Conservation (phyloP, 2,797 vertebrate genomes). For the Prunella strophiata region DNA sequence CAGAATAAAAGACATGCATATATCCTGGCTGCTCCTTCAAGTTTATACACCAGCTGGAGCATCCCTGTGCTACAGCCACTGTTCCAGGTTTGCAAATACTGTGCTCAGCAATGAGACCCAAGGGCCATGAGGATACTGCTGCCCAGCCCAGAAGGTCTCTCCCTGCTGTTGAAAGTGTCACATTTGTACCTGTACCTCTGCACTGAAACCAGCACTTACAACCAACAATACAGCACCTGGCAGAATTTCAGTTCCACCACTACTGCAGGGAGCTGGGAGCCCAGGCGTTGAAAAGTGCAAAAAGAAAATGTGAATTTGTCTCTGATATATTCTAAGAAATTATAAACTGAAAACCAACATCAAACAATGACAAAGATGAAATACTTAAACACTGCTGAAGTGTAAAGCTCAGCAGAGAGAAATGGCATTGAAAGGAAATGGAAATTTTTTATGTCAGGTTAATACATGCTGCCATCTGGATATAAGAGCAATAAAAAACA, state of each 20-base stretch:
- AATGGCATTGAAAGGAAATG: neutral
- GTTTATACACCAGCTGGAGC: neutral
- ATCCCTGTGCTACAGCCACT: neutral
- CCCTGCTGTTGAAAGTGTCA: neutral
- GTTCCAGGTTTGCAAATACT: neutral
- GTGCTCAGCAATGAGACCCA: neutral
- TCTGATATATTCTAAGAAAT: neutral
- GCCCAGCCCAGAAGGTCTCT: neutral
- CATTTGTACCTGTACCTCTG: neutral
- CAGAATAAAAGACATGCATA: neutral
- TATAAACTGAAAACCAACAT: neutral
- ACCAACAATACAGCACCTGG: neutral
- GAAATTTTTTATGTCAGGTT: neutral
- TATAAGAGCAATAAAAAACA: slow-evolving; percentile 33
- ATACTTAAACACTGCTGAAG: neutral
- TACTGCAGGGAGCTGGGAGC: accelerated
- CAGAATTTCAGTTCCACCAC: neutral
- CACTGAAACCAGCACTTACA: neutral
- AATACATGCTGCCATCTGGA: slow-evolving; percentile 15
- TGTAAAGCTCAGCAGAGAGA: neutral
- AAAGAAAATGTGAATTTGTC: neutral
- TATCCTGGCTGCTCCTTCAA: neutral
- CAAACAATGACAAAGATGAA: neutral
- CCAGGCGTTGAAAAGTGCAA: neutral
- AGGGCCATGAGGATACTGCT: accelerated